Evolutionary conservation across 2,113 vertebrate species (phyloP).

Genomic region (Hypomesus transpacificus): DNA sequence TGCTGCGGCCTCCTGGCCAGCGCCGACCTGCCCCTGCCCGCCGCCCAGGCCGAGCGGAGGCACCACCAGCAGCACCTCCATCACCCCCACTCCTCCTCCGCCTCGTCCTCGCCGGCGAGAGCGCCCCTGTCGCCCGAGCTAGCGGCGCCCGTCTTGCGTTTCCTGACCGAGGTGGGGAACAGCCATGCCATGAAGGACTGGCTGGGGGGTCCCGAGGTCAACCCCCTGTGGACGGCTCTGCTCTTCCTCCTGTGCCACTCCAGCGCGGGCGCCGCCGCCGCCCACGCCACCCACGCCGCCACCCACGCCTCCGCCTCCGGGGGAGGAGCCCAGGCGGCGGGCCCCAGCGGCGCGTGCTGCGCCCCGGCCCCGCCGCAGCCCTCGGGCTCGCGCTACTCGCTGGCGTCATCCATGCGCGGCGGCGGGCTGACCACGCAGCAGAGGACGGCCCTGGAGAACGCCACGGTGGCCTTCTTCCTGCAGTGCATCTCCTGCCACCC

Average conservation of each 20-base stretch:
- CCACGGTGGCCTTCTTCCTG: conserved; percentile 95
- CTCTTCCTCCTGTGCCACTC: conserved; percentile 96
- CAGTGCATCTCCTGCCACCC: conserved; percentile 99
- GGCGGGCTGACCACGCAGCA: conserved; percentile 91
- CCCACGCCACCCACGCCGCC: conserved; percentile 61
- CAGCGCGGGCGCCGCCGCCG: conserved; percentile 75
- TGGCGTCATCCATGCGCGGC: conserved; percentile 73
- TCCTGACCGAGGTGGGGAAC: conserved; percentile 96
- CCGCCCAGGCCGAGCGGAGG: conserved; percentile 70
- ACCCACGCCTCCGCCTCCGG: conserved; percentile 41
- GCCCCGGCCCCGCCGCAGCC: conserved; percentile 61
- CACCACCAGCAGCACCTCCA: conserved; percentile 68
- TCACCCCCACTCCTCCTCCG: conserved; percentile 65
- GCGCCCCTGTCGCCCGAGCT: conserved; percentile 86
- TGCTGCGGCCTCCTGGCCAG: conserved; percentile 85
- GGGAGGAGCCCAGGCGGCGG: conserved; percentile 34
- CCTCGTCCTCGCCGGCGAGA: conserved; percentile 62
- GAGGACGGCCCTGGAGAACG: conserved; percentile 94
- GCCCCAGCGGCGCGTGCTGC: conserved; percentile 18
- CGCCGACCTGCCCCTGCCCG: conserved; percentile 79
- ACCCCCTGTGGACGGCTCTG: conserved; percentile 94
- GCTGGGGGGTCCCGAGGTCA: conserved; percentile 95
- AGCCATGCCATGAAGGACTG: conserved; percentile 99
- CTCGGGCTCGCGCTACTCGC: conserved; percentile 70
- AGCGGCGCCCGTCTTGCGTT: conserved; percentile 90